Evolutionary conservation across 2,888 invertebrate genomes (phyloP), one percentile per base, ranked within the genome.

Genomic region (Pecten maximus): DNA sequence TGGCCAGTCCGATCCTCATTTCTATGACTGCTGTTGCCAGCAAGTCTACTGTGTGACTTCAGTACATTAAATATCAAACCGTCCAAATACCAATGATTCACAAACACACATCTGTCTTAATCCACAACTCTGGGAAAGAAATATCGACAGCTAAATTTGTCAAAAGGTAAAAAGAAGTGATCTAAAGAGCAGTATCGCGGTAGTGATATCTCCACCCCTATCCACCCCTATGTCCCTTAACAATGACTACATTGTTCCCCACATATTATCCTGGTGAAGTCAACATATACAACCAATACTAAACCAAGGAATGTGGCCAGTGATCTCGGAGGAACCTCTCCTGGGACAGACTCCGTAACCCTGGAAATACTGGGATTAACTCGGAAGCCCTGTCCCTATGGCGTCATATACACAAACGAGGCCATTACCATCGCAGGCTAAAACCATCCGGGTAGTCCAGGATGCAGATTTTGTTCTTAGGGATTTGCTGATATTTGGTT

Each of bases 11-110:
- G 35, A 74, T 74, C 35, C 74, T 1, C 12, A 28, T 74, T 74
- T 74, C 74, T 74, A 74, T 74, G 74, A 35, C 74, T 28, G 74
- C 35, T 35, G 74, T 74, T 35, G 74, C 74, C 74, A 35, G 74
- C 8, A 35, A 6, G 74, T 74, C 74, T 74, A 15, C 74, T 6
- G 16, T 28, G 74, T 35, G 35, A 74, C 35, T 35, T 10, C 10
- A 74, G 74, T 74, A 35, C 74, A 74, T 74, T 74, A 74, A 74
- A 74, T 74, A 35, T 74, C 74, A 74, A 74, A 74, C 74, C 28
- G 10, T 74, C 35, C 35, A 74, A 74, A 74, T 54, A 54, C 54
- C 54, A 54, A 54, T 23, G 23, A 54, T 54, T 48, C 60, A 4
- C 74, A 74, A 28, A 74, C 74, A 35, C 74, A 28, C 74, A 74